phyloP scores from a whole-genome alignment of 2,888 invertebrate genomes.

The Magallana nippona region DNA sequence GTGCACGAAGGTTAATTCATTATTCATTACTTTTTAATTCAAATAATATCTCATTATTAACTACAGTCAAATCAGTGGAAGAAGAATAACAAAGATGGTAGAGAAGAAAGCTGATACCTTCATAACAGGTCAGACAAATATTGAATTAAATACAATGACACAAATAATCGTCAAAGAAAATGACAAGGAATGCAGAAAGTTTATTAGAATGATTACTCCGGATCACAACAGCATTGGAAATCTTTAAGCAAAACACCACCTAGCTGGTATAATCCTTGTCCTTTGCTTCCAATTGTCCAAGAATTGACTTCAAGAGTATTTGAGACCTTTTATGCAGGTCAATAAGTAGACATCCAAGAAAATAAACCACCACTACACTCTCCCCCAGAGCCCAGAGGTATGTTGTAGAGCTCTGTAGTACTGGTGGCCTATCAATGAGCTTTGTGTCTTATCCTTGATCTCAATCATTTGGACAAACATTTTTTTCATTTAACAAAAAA shows the following conservation, averaged over 20 bases:
- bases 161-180: conserved; percentile 9
- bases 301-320: not conserved
- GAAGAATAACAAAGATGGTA: not conserved
- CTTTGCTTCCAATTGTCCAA: not conserved
- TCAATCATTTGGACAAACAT: conserved; percentile 17
- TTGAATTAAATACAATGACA: conserved; percentile 5
- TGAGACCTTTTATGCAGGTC: not conserved
- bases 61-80: not conserved
- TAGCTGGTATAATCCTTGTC: not conserved
- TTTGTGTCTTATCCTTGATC: not conserved
- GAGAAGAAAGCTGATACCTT: not conserved
- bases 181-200: conserved; percentile 4
- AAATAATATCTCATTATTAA: too few species aligned
- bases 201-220: not conserved
- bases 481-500: not conserved
- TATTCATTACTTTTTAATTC: too few species aligned
- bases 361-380: not conserved
- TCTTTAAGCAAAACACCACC: conserved; percentile 18
- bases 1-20: too few species aligned
- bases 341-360: not conserved
- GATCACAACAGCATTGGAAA: not conserved
- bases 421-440: not conserved
- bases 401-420: too few species aligned
- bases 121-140: not conserved
- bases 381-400: not conserved